A percentile compares a stretch with the other conserved stretches of the same genome.
Conservation (phyloP, 2,888 invertebrate genomes). For the Pachliopta kotzebuea region DNA sequence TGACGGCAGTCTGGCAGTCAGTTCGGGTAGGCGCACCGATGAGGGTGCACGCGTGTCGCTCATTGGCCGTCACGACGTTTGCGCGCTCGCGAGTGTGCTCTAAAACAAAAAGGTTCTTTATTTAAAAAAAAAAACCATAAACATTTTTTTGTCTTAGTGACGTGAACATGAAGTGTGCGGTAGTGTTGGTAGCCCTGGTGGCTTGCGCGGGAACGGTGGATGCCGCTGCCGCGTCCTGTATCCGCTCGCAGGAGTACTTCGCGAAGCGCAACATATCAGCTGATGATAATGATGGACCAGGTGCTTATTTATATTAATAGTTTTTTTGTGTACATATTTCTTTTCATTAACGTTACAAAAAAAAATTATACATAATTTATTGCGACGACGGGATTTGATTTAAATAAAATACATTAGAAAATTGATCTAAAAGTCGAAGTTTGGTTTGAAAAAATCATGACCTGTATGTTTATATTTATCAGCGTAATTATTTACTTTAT, state of each 20-base stretch:
- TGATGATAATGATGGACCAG: conserved; percentile 71
- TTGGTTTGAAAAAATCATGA: conserved; percentile 4
- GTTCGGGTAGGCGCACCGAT: conserved; percentile 70
- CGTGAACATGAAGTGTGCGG: conserved; percentile 72
- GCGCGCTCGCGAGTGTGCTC: conserved; percentile 64
- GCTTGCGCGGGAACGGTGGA: conserved; percentile 47
- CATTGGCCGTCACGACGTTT: conserved; percentile 45
- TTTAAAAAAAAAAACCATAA: conserved; percentile 46
- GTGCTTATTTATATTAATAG: conserved; percentile 48
- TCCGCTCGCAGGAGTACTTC: conserved; percentile 63
- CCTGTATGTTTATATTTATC: background rate
- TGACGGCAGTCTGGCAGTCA: conserved; percentile 53
- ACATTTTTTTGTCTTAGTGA: conserved; percentile 39
- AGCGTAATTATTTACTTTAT: conserved; percentile 8
- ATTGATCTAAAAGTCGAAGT: background rate
- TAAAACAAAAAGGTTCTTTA: conserved; percentile 48
- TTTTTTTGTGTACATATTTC: background rate
- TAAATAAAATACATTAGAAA: conserved; percentile 3
- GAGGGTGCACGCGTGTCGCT: conserved; percentile 64
- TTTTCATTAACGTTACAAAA: background rate
- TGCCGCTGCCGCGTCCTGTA: conserved; percentile 59
- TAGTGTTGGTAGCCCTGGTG: conserved; percentile 57
- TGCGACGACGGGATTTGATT: background rate
- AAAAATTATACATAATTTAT: conserved; percentile 6
- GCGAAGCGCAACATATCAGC: conserved; percentile 71